Evolutionary conservation across 2,113 vertebrate species (phyloP).

Genomic region (Urocolius indicus): DNA sequence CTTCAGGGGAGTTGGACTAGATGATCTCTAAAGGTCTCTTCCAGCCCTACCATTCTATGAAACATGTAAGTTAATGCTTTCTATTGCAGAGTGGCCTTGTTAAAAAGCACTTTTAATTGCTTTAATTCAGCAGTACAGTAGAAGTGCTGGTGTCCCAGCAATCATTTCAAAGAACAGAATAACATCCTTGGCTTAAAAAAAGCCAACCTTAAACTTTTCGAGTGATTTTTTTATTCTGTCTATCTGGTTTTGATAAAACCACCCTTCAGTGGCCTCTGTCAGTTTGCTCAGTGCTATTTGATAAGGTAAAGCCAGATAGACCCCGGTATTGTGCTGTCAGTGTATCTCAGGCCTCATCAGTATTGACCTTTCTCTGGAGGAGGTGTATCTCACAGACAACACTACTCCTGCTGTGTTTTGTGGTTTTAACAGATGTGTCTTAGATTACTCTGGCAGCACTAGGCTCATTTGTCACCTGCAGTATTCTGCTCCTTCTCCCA

Average conservation of each 20-base stretch:
- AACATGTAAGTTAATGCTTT: background rate
- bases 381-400: background rate
- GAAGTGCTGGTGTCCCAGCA: background rate
- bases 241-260: slow-evolving; percentile 9
- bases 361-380: background rate
- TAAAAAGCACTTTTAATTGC: background rate
- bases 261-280: background rate
- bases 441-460: background rate
- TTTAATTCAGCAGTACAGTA: background rate
- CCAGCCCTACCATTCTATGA: too few species aligned
- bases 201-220: background rate
- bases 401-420: background rate
- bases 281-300: background rate
- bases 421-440: background rate
- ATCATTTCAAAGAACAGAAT: background rate
- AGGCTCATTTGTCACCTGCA: background rate
- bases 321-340: background rate
- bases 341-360: background rate
- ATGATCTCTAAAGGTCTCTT: too few species aligned
- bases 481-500: background rate
- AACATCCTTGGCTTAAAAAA: background rate
- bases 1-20: too few species aligned
- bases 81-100: background rate
- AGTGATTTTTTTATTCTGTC: background rate
- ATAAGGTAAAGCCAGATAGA: background rate